phyloP scores from a whole-genome alignment of 2,113 vertebrate species.

The Puffinus mauretanicus region DNA sequence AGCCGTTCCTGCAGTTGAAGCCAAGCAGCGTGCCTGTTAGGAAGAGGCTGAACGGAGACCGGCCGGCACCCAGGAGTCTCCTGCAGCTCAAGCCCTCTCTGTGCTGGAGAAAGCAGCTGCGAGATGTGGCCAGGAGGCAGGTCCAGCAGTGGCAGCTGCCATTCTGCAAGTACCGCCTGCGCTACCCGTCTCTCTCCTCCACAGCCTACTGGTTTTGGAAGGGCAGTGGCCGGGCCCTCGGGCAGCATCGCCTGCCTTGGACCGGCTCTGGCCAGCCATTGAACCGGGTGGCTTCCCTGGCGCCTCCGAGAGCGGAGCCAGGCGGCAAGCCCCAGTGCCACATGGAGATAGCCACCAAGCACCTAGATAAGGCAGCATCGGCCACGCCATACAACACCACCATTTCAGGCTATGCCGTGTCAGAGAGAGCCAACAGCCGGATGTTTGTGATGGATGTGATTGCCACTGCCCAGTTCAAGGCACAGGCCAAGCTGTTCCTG shows the following conservation, averaged over 20 bases:
- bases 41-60: conserved; percentile 7
- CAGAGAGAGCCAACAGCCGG: conserved; percentile 60
- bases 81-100: conserved; percentile 65
- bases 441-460: conserved; percentile 89
- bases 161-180: conserved; percentile 86
- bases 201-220: conserved; percentile 91
- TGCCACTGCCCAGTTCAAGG: conserved; percentile 89
- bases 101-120: conserved; percentile 80
- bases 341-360: not conserved
- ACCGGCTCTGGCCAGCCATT: not conserved
- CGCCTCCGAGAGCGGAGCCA: not conserved
- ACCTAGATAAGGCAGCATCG: not conserved
- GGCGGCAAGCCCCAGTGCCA: not conserved
- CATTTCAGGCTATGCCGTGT: conserved; percentile 33
- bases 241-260: not conserved
- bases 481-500: conserved; percentile 93
- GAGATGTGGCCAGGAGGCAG: conserved; percentile 79
- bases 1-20: conserved; percentile 16
- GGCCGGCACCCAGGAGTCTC: not conserved
- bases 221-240: conserved; percentile 10
- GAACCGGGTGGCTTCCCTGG: not conserved
- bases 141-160: conserved; percentile 82
- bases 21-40: not conserved
- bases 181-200: conserved; percentile 82
- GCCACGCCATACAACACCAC: not conserved